Conservation (phyloP, 2,797 vertebrate genomes). For the Sebastiscus tertius region DNA sequence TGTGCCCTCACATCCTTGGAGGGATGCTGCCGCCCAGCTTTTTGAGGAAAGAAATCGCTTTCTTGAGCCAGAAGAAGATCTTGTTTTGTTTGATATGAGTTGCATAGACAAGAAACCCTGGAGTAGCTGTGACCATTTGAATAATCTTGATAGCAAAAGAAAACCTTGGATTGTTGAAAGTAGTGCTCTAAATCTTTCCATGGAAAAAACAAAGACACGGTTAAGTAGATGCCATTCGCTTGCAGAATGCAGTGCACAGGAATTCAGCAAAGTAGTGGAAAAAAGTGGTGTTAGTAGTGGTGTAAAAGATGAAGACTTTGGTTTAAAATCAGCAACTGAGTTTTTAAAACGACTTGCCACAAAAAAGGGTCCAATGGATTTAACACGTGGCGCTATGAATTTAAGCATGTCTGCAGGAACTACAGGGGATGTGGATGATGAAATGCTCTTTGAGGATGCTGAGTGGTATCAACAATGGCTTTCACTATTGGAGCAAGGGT, state of each 20-base stretch:
- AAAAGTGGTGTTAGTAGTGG: conserved; percentile 62
- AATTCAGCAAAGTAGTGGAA: conserved; percentile 60
- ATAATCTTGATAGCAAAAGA: conserved; percentile 53
- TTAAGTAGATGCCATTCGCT: conserved; percentile 76
- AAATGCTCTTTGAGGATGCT: conserved; percentile 80
- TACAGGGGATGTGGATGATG: conserved; percentile 74
- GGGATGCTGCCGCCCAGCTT: conserved; percentile 52
- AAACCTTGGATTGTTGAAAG: conserved; percentile 79
- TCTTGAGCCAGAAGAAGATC: conserved; percentile 72
- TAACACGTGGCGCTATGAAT: conserved; percentile 79
- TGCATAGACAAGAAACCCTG: conserved; percentile 71
- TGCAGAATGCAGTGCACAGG: conserved; percentile 74
- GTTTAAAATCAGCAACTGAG: conserved; percentile 79
- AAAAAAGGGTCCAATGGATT: conserved; percentile 89
- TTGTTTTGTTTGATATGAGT: conserved; percentile 85
- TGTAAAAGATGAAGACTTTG: conserved; percentile 68
- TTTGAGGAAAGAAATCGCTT: conserved; percentile 73
- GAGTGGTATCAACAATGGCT: conserved; percentile 95
- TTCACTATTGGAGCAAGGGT: conserved; percentile 88
- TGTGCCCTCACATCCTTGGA: conserved; percentile 83
- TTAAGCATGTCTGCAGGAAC: conserved; percentile 85
- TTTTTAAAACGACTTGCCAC: conserved; percentile 80
- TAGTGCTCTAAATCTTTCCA: conserved; percentile 85
- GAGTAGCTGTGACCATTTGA: conserved; percentile 79
- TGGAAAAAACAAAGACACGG: conserved; percentile 82